Evolutionary conservation across 2,797 vertebrate species (phyloP), one percentile per base, ranked within the genome.

Genomic region (Carapus acus): DNA sequence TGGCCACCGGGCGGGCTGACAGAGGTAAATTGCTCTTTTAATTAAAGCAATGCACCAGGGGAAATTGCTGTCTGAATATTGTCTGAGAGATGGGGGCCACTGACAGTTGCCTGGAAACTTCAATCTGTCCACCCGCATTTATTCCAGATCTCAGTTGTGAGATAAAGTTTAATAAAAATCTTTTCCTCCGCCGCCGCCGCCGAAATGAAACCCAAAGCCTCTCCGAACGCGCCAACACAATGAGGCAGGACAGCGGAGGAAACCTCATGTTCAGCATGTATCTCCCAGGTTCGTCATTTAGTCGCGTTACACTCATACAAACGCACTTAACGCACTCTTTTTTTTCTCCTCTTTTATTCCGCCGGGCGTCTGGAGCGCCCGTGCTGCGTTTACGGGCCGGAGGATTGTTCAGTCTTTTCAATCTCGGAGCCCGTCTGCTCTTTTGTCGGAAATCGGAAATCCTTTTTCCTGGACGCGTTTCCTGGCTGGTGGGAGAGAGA

Each of bases 391-490:
- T 68, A 44, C 69, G 39, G 73, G 52, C 58, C 65, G 16, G 1
- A 63, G 58, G 67, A 60, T 63, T 56, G 73, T 70, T 77, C 62
- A 65, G 65, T 17, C 75, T 70, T 79, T 78, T 83, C 74, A 77
- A 74, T 84, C 74, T 83, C 89, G 24, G 24, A 90, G 86, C 79
- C 85, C 85, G 84, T 85, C 86, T 83, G 79, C 78, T 89, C 90
- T 90, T 87, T 86, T 84, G 90, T 93, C 90, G 88, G 91, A 93
- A 92, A 93, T 91, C 93, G 94, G 96, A 97, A 94, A 93, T 97
- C 94, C 93, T 96, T 92, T 93, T 98, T 98, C 96, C 96, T 98
- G 96, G 89, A 98, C 94, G 93, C 94, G 91, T 93, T 98, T 98
- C 96, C 96, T 97, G 94, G 88, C 88, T 91, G 83, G 79, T 34